These are phyloP conservation scores for Oryzias sinensis DNA, from an alignment of 2,797 vertebrate species.

Conservation along the genomic window DNA sequence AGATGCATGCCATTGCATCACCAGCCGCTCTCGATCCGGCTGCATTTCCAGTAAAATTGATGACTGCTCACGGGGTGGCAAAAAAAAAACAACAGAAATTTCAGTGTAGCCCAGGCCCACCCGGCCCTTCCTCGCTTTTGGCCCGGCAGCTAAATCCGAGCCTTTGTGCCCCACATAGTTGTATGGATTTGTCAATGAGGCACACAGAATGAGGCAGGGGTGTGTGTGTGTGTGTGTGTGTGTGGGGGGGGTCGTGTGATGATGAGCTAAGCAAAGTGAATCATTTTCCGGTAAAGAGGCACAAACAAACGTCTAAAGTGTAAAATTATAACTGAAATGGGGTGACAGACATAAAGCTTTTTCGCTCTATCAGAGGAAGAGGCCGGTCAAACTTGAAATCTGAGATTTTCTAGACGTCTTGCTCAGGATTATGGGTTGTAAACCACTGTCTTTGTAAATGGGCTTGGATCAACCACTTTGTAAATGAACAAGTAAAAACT, in stretches of 20 bases:
- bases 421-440: constrained; percentile 46
- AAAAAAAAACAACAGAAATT: constrained; percentile 74
- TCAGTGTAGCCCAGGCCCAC: constrained; percentile 47
- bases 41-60: constrained; percentile 64
- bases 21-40: constrained; percentile 44
- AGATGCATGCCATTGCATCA: constrained; percentile 13
- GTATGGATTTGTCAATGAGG: constrained; percentile 71
- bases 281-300: constrained; percentile 51
- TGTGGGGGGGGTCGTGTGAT: constrained; percentile 40
- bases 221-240: constrained; percentile 31
- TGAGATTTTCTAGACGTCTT: constrained; percentile 41
- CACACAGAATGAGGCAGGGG: constrained; percentile 44
- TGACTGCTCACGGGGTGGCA: constrained; percentile 58
- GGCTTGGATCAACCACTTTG: constrained; percentile 55
- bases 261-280: constrained; percentile 50
- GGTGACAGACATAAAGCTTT: constrained; percentile 1
- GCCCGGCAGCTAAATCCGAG: constrained; percentile 70
- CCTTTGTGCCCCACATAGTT: constrained; percentile 77
- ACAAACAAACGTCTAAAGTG: constrained; percentile 30
- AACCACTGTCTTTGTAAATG: constrained; percentile 54
- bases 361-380: constrained; percentile 5
- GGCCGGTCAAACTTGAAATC: constrained; percentile 24
- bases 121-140: constrained; percentile 42
- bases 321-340: constrained; percentile 16
- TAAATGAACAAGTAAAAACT: constrained; percentile 35